These are phyloP conservation scores for Potamilus streckersoni DNA, from an alignment of 1,140 invertebrate species.

Conservation along the genomic window DNA sequence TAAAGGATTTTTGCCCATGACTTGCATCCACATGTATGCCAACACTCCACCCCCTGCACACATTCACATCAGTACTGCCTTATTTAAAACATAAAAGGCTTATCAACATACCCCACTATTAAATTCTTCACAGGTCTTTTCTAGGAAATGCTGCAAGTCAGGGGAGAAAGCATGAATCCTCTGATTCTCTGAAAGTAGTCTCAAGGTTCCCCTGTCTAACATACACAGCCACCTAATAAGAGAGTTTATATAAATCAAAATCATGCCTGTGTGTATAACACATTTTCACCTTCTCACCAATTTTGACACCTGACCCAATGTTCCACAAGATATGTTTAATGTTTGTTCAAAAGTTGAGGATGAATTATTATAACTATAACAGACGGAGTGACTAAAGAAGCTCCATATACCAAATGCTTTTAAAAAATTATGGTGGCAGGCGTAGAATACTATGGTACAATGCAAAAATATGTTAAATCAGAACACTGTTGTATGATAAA, in stretches of 20 bases:
- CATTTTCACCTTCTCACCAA: no score
- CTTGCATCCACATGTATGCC: no score
- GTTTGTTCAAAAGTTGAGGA: no score
- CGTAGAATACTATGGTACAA: no score
- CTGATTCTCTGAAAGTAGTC: constrained; percentile 71
- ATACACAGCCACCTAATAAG: constrained; percentile 65
- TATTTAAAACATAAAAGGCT: background rate
- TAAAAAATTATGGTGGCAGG: no score
- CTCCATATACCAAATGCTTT: no score
- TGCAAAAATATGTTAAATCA: no score
- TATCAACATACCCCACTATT: constrained; percentile 28
- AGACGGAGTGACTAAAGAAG: no score
- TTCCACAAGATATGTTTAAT: background rate
- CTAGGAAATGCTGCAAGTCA: constrained; percentile 65
- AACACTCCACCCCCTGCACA: background rate
- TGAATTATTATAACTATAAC: no score
- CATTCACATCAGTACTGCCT: background rate
- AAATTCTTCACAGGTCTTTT: constrained; percentile 39
- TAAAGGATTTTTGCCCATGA: no score
- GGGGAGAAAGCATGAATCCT: constrained; percentile 70
- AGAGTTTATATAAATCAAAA: background rate
- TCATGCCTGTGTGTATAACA: background rate
- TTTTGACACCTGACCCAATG: no score
- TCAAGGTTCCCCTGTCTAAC: constrained; percentile 72
- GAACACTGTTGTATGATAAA: no score